Evolutionary conservation across 2,797 vertebrate species (phyloP), one percentile per base, ranked within the genome.

Genomic region (Poecilia wingei): DNA sequence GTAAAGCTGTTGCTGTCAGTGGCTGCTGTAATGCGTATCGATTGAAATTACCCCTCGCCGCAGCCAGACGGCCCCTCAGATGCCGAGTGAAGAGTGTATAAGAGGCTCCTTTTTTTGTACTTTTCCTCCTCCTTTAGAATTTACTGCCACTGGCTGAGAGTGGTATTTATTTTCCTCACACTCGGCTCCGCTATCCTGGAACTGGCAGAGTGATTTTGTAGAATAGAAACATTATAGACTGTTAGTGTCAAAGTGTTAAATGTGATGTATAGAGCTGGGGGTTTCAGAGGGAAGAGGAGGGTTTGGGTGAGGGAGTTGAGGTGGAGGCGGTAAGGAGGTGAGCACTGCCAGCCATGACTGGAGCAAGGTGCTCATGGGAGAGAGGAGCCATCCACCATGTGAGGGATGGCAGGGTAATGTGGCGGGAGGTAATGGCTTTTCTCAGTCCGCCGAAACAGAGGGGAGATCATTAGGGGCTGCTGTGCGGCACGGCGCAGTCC

Each of bases 181-280:
- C 96, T 96, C 95, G 96, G 96, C 97, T 93, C 97, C 95, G 96
- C 96, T 97, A 96, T 97, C 97, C 97, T 77, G 86, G 97, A 98
- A 96, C 97, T 98, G 98, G 98, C 97, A 97, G 98, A 98, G 97
- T 97, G 97, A 97, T 98, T 98, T 97, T 98, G 97, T 98, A 97
- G 97, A 99, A 98, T 99, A 98, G 97, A 98, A 99, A 98, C 97
- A 98, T 99, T 98, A 98, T 98, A 98, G 97, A 98, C 98, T 99
- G 97, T 98, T 98, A 98, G 97, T 98, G 97, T 98, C 97, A 98
- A 97, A 97, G 97, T 98, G 97, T 98, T 99, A 99, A 98, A 98
- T 97, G 97, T 99, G 97, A 99, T 98, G 96, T 97, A 98, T 98
- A 97, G 97, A 97, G 96, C 95, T 95, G 95, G 95, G 96, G 95